A percentile compares a stretch with the other conserved stretches of the same genome.
phyloP scores from a whole-genome alignment of 2,797 vertebrate species.

The Leptoclinus maculatus region DNA sequence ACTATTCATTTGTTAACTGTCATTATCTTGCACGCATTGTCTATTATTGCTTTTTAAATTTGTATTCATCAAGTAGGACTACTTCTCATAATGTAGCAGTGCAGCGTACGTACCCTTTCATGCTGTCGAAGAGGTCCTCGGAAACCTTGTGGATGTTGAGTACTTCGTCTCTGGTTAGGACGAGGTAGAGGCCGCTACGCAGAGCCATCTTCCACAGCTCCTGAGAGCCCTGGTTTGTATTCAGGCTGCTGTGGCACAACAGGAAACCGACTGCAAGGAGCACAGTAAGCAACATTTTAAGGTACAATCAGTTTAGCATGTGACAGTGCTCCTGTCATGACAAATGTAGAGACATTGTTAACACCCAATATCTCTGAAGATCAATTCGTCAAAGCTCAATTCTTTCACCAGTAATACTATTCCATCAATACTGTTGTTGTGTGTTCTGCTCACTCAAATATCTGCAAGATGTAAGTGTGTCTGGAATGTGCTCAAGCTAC shows the following conservation, averaged over 20 bases:
- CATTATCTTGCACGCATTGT: too few relatives aligned
- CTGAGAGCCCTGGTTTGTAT: conserved; percentile 82
- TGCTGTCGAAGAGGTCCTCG: conserved; percentile 88
- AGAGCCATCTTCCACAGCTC: conserved; percentile 92
- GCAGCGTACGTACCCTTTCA: conserved; percentile 87
- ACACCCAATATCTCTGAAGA: neutral
- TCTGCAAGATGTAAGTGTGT: neutral
- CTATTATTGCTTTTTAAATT: neutral
- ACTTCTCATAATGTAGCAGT: neutral
- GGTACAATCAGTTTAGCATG: neutral
- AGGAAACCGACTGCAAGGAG: conserved; percentile 90
- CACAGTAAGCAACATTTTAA: conserved; percentile 11
- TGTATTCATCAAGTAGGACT: neutral
- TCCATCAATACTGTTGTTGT: neutral
- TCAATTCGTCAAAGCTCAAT: too few relatives aligned
- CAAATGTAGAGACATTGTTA: neutral
- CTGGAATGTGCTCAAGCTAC: neutral
- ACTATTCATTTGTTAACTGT: neutral
- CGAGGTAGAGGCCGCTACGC: conserved; percentile 87
- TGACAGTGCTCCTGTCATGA: neutral
- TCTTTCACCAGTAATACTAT: neutral
- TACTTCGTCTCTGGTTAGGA: conserved; percentile 88
- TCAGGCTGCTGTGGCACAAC: conserved; percentile 90
- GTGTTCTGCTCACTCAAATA: neutral
- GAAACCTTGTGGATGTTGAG: conserved; percentile 91